Evolutionary conservation across 2,888 invertebrate genomes (phyloP), one percentile per base, ranked within the genome.

Genomic region (Ellobium chinense): DNA sequence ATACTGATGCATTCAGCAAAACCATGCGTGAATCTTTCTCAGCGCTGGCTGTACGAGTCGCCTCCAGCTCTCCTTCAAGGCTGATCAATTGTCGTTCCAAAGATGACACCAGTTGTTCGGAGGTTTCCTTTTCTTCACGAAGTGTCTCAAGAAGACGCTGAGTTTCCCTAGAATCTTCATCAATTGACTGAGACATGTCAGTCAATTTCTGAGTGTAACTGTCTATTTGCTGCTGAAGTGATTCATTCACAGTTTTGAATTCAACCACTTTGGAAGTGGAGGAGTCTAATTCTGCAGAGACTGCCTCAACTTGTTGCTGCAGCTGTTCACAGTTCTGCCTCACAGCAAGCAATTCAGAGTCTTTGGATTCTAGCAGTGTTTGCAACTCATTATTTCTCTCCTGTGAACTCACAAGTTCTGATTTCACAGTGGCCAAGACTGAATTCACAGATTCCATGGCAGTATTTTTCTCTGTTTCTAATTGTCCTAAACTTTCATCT

Each of bases 31-130:
- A 7, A 27, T 78, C 78, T 29, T 72, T 65, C 18, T 82, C 78
- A 29, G 66, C 46, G 54, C 62, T 54, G 46, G 37, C 39, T 54
- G 58, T 63, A 9, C 27, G 58, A 7, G 66, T 34, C 46, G 56
- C 58, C 37, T 75, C 39, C 5, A 82, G 46, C n/a, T 82, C 82
- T 34, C n/a, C 60, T 34, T 74, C 63, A 21, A 78, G 39, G 31
- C 74, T 66, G n/a, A 46, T 60, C 37, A 81, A 56, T 36, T 85
- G 82, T 7, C 70, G 69, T 12, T 81, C 54, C 65, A 84, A 70
- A 9, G 82, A 80, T 29, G 76, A 62, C 1, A 84, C 36, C 14
- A 81, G 82, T 27, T 60, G 70, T 73, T 81, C 74, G 21, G 73
- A 60, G 24, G 78, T 54, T 31, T 80, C 78, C 36, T 79, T 70